Percentiles rank a stretch among this genome's conserved stretches.
phyloP scores from a whole-genome alignment of 2,113 vertebrate genomes.

The Meleagris gallopavo region DNA sequence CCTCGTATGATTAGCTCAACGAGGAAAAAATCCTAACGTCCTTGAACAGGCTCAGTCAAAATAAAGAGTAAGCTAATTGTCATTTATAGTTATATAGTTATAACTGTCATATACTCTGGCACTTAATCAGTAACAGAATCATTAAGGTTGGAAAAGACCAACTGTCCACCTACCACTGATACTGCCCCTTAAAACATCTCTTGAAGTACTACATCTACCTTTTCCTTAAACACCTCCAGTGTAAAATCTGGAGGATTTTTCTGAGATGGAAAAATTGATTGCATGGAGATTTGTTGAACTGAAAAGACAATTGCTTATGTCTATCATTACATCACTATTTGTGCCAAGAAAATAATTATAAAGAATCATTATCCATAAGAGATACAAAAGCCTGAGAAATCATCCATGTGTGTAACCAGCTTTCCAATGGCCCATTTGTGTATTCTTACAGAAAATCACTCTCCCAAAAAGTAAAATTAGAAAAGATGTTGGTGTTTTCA shows the following conservation, averaged over 20 bases:
- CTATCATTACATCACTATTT: neutral
- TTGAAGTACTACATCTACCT: too few relatives aligned
- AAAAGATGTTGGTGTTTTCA: neutral
- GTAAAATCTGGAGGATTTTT: neutral
- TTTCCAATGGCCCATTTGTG: neutral
- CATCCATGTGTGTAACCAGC: neutral
- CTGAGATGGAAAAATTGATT: neutral
- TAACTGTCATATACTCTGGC: neutral
- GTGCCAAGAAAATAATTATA: constrained; percentile 14
- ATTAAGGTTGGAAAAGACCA: too few relatives aligned
- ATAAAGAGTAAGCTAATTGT: neutral
- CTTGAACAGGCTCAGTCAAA: neutral
- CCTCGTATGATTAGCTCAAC: neutral
- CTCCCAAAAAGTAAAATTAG: neutral
- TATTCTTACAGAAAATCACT: neutral
- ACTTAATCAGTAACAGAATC: neutral
- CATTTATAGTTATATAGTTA: neutral
- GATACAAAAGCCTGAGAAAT: constrained; percentile 13
- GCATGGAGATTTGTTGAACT: neutral
- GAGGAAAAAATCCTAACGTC: neutral
- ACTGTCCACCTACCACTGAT: too few relatives aligned
- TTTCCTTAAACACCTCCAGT: too few relatives aligned
- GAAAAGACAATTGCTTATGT: neutral
- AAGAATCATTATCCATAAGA: neutral
- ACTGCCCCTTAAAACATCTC: too few relatives aligned